Percentiles rank a stretch among this genome's conserved stretches.
These are phyloP conservation scores for Furcifer pardalis DNA, from an alignment of 2,797 vertebrate genomes.

Conservation along the genomic window DNA sequence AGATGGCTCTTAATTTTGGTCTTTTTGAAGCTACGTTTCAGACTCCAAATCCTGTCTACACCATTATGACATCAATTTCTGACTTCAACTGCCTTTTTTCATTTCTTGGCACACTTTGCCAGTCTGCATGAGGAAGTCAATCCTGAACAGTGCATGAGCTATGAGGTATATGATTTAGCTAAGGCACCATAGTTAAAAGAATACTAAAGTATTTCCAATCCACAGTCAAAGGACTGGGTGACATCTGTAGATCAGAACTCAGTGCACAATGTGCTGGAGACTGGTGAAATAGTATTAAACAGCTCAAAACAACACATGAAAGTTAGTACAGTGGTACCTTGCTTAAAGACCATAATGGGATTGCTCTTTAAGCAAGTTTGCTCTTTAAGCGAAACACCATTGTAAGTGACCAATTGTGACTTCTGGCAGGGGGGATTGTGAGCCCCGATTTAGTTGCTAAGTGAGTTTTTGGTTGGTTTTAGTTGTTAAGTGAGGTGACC, in stretches of 20 bases:
- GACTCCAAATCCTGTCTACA: not conserved
- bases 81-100: not conserved
- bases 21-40: not conserved
- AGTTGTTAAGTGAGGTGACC: too few relatives aligned
- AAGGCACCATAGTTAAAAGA: not conserved
- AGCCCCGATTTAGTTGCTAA: too few relatives aligned
- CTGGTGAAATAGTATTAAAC: conserved; percentile 44
- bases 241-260: conserved; percentile 17
- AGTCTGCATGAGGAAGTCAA: not conserved
- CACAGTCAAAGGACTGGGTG: not conserved
- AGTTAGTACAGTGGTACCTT: too few relatives aligned
- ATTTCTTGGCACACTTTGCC: not conserved
- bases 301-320: conserved; percentile 70
- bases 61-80: not conserved
- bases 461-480: too few relatives aligned
- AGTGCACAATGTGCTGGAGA: not conserved
- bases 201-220: not conserved
- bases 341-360: too few relatives aligned
- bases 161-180: not conserved
- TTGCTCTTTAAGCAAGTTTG: too few relatives aligned
- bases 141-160: not conserved
- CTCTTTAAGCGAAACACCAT: too few relatives aligned
- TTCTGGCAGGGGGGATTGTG: too few relatives aligned
- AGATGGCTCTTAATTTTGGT: not conserved
- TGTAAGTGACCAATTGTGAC: too few relatives aligned